phyloP scores from a whole-genome alignment of 2,888 invertebrate genomes.

The Noctua janthe region DNA sequence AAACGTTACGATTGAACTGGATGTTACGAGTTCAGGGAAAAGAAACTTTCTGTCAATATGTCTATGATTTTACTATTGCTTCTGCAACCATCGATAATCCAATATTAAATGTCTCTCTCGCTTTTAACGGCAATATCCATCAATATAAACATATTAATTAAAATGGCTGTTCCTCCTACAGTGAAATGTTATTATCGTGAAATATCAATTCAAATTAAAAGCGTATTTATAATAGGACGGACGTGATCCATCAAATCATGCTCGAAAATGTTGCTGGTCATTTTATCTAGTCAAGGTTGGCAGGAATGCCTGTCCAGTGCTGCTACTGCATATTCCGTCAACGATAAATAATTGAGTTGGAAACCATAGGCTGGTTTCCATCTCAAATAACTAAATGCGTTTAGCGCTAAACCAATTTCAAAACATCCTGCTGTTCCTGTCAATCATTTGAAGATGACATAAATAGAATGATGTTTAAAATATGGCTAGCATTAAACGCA shows the following conservation, averaged over 20 bases:
- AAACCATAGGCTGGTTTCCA: background rate
- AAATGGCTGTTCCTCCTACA: slow-evolving; percentile 1
- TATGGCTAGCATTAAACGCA: background rate
- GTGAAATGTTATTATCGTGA: background rate
- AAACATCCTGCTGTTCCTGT: background rate
- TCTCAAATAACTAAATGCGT: background rate
- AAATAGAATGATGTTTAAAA: slow-evolving; percentile 1
- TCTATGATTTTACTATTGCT: background rate
- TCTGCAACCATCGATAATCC: background rate
- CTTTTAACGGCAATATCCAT: background rate
- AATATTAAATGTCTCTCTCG: background rate
- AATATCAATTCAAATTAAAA: slow-evolving; percentile 17
- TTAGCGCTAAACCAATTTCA: background rate
- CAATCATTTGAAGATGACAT: background rate
- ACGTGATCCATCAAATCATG: background rate
- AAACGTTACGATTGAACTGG: background rate
- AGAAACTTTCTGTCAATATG: background rate
- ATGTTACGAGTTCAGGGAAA: background rate
- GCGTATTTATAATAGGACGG: background rate
- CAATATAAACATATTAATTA: background rate
- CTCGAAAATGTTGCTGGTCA: background rate
- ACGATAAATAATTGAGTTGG: slow-evolving; percentile 24
- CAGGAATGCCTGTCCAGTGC: background rate
- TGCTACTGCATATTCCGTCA: background rate
- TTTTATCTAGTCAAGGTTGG: background rate